Evolutionary conservation across 1,140 invertebrate genomes (phyloP).

Genomic region (Drosophila setifemur): DNA sequence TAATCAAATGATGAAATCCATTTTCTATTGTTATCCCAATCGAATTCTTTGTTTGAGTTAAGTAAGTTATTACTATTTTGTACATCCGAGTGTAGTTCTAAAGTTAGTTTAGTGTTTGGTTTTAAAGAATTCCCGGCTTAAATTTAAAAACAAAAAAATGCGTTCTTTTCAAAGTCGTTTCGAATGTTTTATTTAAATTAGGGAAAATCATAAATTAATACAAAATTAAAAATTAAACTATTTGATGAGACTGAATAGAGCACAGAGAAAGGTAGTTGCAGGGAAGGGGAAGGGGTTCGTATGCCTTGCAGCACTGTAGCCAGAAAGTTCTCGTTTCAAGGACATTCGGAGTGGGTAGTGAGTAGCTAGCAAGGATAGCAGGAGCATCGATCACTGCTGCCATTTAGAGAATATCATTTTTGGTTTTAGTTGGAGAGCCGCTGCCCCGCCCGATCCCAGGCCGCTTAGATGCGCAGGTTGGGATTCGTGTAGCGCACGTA

Average conservation of each 20-base stretch:
- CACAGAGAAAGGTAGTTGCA: constrained; percentile 39
- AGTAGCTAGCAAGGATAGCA: constrained; percentile 18
- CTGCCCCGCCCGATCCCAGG: constrained; percentile 32
- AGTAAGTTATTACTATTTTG: no score
- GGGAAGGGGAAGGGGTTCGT: constrained; percentile 15
- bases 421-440: constrained; percentile 61
- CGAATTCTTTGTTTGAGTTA: no score
- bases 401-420: constrained; percentile 67
- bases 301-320: constrained; percentile 34
- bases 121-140: constrained; percentile 10
- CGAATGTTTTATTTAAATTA: constrained; percentile 73
- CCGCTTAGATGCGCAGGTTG: constrained; percentile 85
- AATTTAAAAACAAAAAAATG: not conserved
- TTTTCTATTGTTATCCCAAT: no score
- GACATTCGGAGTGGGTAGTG: constrained; percentile 8
- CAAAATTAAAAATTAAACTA: constrained; percentile 76
- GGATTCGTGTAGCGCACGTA: constrained; percentile 91
- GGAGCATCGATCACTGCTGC: constrained; percentile 35
- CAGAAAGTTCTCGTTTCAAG: constrained; percentile 18
- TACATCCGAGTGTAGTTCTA: no score
- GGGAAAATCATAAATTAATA: constrained; percentile 76
- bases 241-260: constrained; percentile 50
- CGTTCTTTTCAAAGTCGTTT: constrained; percentile 50
- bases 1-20: no score
- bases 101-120: no score